These are phyloP conservation scores for Dendrolimus kikuchii DNA, from an alignment of 1,140 invertebrate species.

Conservation along the genomic window DNA sequence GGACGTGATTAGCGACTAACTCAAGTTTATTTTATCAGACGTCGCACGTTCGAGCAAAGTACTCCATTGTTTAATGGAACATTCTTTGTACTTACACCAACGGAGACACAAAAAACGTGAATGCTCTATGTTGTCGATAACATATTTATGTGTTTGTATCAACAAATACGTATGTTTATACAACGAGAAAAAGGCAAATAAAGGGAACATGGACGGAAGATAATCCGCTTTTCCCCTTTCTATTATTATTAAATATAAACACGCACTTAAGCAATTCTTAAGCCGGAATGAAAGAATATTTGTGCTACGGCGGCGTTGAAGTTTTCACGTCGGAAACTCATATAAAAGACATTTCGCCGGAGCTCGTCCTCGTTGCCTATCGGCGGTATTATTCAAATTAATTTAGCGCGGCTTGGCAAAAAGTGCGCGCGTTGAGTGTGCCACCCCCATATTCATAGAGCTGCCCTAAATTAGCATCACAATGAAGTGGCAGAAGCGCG, in stretches of 20 bases:
- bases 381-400: slow-evolving; percentile 68
- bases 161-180: slow-evolving; percentile 3
- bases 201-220: slow-evolving; percentile 11
- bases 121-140: neutral
- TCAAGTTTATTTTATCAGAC: slow-evolving; percentile 52
- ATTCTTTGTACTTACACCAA: slow-evolving; percentile 23
- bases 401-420: slow-evolving; percentile 63
- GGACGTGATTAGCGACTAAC: slow-evolving; percentile 52
- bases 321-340: slow-evolving; percentile 54
- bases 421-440: slow-evolving; percentile 48
- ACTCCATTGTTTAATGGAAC: slow-evolving; percentile 32
- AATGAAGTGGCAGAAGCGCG: slow-evolving; percentile 62
- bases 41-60: slow-evolving; percentile 20
- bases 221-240: slow-evolving; percentile 22
- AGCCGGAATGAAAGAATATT: slow-evolving; percentile 36
- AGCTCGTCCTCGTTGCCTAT: slow-evolving; percentile 53
- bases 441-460: slow-evolving; percentile 63
- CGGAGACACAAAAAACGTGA: slow-evolving; percentile 7
- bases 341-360: slow-evolving; percentile 60
- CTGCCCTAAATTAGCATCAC: slow-evolving; percentile 67
- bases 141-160: slow-evolving; percentile 3
- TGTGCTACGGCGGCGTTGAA: slow-evolving; percentile 19
- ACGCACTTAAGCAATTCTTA: slow-evolving; percentile 35
- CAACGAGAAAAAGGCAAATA: slow-evolving; percentile 14
- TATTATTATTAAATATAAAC: slow-evolving; percentile 47